A percentile compares a stretch with the other conserved stretches of the same genome.
Evolutionary conservation across 64 coral and sea anemone species (phyloP).

Genomic region (Platygyra sinensis): DNA sequence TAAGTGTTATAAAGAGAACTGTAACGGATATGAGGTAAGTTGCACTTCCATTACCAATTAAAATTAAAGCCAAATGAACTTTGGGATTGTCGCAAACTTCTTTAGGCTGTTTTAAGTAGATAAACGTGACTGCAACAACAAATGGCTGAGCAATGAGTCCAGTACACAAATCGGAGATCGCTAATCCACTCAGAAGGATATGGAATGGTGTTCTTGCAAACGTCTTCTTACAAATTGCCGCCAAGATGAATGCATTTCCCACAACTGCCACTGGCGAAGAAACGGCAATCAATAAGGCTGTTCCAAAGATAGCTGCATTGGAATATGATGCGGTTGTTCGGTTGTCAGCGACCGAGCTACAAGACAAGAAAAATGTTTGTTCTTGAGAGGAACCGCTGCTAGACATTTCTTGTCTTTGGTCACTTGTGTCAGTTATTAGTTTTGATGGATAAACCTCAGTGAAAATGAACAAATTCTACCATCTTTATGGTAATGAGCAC

Average conservation of each 20-base stretch:
- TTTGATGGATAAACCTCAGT: no score
- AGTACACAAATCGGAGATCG: neutral
- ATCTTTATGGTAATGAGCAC: no score
- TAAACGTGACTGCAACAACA: neutral
- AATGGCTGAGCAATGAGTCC: neutral
- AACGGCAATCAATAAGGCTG: neutral
- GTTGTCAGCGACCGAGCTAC: neutral
- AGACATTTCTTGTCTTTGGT: no score
- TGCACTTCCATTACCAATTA: neutral
- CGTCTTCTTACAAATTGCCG: neutral
- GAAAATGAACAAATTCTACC: no score
- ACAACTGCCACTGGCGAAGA: constrained; percentile 6
- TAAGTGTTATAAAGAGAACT: neutral
- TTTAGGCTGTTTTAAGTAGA: neutral
- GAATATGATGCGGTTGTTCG: neutral
- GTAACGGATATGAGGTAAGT: neutral
- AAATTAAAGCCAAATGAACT: neutral
- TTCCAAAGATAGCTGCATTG: neutral
- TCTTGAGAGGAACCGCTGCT: neutral
- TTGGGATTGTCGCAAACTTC: neutral
- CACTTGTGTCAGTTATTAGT: no score
- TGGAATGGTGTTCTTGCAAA: constrained; percentile 22
- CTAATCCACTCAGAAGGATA: constrained; percentile 3
- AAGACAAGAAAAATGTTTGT: neutral
- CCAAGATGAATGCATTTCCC: constrained; percentile 31